Conservation (phyloP, 2,113 vertebrate genomes). For the Ondatra zibethicus region DNA sequence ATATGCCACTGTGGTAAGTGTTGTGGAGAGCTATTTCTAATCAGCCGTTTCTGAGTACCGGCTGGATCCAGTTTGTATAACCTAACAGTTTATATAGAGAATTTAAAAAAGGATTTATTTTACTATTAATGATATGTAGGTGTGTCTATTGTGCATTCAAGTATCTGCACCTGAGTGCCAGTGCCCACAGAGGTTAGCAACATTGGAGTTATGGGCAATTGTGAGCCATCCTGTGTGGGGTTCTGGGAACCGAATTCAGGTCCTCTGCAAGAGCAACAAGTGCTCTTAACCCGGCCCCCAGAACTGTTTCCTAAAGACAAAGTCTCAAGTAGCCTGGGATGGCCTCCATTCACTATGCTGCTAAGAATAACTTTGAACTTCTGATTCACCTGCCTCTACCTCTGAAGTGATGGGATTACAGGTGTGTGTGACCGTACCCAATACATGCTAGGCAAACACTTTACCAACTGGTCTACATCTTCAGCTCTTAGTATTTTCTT, state of each 20-base stretch:
- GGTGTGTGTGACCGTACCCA: not conserved
- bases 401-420: not conserved
- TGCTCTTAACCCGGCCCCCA: not conserved
- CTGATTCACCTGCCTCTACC: not conserved
- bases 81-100: not conserved
- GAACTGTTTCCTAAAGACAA: not conserved
- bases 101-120: not conserved
- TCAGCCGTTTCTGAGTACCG: not conserved
- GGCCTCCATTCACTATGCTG: not conserved
- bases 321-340: not conserved
- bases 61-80: not conserved
- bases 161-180: not conserved
- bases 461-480: not conserved
- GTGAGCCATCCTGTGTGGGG: not conserved
- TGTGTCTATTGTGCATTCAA: not conserved
- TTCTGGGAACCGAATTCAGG: not conserved
- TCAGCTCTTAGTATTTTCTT: not conserved
- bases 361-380: not conserved
- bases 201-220: not conserved
- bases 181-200: not conserved
- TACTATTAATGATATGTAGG: not conserved
- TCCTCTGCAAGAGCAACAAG: not conserved
- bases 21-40: conserved; percentile 28
- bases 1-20: conserved; percentile 4
- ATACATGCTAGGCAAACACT: not conserved